Conservation (phyloP, 2,113 vertebrate species). For the Heloderma charlesbogerti region DNA sequence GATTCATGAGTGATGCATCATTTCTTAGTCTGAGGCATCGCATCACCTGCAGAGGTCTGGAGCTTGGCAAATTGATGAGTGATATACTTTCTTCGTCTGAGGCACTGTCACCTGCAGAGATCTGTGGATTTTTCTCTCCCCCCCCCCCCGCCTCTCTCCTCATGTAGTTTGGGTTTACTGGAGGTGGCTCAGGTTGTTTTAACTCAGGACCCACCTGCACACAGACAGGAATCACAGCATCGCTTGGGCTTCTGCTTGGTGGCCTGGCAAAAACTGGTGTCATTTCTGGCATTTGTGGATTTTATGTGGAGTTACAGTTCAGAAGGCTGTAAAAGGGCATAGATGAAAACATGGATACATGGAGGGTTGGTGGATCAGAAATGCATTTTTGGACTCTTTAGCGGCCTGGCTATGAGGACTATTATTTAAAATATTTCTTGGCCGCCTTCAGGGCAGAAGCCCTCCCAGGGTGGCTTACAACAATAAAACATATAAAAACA, state of each 20-base stretch:
- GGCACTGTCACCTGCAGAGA: neutral
- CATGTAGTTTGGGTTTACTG: neutral
- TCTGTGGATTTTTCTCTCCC: neutral
- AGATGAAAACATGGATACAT: neutral
- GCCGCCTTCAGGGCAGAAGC: no score
- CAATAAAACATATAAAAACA: no score
- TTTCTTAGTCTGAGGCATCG: neutral
- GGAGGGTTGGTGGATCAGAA: neutral
- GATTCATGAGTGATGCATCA: neutral
- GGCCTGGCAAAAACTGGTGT: no score
- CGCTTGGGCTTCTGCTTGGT: no score
- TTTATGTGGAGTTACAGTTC: neutral
- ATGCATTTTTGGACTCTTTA: no score
- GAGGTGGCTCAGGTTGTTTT: neutral
- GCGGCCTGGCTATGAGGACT: no score
- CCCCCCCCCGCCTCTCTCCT: neutral
- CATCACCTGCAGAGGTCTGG: neutral
- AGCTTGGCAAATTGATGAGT: constrained; percentile 8
- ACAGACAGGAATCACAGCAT: no score
- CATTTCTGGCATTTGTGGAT: neutral
- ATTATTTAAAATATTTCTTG: no score
- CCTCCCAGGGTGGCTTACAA: no score
- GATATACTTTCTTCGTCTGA: constrained; percentile 4
- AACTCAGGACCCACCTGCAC: neutral
- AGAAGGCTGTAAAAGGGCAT: no score